Evolutionary conservation across 2,113 vertebrate genomes (phyloP).

Genomic region (Microcebus murinus): DNA sequence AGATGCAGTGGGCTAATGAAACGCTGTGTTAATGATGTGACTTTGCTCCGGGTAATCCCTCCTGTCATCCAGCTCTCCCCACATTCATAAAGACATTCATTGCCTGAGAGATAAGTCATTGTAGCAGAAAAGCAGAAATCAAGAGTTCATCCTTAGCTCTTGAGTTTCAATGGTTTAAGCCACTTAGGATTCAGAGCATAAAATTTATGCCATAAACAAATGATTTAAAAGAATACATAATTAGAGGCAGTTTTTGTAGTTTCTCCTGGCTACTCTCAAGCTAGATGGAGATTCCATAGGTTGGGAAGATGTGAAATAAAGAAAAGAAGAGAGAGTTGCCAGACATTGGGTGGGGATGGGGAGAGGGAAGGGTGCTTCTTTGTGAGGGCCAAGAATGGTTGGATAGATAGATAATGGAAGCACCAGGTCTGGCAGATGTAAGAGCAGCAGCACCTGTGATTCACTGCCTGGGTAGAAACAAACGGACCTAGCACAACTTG

Average conservation of each 20-base stretch:
- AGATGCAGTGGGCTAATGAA: background rate
- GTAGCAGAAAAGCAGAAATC: constrained; percentile 39
- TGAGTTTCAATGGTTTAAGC: background rate
- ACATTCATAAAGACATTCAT: background rate
- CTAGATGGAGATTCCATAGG: background rate
- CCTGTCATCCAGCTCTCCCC: background rate
- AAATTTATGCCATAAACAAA: background rate
- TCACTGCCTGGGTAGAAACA: background rate
- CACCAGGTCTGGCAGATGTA: background rate
- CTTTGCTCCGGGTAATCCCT: background rate
- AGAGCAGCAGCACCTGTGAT: background rate
- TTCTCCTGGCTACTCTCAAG: background rate
- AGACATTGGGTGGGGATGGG: background rate
- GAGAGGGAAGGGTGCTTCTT: background rate
- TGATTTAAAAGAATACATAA: background rate
- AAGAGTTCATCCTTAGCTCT: constrained; percentile 9
- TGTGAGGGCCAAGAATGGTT: background rate
- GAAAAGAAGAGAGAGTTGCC: background rate
- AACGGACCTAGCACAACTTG: too few species aligned
- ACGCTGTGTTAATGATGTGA: background rate
- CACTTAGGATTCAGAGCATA: constrained; percentile 20
- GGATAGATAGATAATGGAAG: too few species aligned
- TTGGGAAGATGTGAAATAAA: background rate
- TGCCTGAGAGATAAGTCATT: background rate
- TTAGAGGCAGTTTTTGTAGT: background rate